phyloP scores from a whole-genome alignment of 2,113 vertebrate genomes.

The Hymenochirus boettgeri region DNA sequence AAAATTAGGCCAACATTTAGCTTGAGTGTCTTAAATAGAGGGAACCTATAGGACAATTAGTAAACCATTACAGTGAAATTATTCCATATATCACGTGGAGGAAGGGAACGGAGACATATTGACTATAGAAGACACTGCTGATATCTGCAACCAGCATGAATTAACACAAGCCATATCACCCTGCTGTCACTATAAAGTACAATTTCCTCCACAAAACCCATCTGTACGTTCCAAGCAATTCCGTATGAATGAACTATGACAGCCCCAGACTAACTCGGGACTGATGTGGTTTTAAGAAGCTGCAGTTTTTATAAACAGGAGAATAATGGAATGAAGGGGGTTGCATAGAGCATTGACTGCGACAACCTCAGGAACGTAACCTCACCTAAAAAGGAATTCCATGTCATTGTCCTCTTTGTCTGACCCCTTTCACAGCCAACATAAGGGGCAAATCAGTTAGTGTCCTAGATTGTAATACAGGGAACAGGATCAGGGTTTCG shows the following conservation, averaged over 20 bases:
- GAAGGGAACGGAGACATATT: too few relatives aligned
- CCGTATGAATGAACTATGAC: neutral
- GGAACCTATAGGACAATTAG: too few relatives aligned
- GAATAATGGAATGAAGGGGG: neutral
- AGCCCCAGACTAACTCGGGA: neutral
- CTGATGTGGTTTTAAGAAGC: neutral
- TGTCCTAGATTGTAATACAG: conserved; percentile 12
- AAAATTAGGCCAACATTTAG: too few relatives aligned
- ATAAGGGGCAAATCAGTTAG: conserved; percentile 22
- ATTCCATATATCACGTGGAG: too few relatives aligned
- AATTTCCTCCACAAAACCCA: neutral
- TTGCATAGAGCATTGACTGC: conserved; percentile 8
- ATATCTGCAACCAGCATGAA: too few relatives aligned
- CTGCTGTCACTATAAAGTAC: too few relatives aligned
- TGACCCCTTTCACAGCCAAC: conserved; percentile 12
- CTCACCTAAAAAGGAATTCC: conserved; percentile 14
- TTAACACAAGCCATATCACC: too few relatives aligned
- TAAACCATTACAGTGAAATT: too few relatives aligned
- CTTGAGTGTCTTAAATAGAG: too few relatives aligned
- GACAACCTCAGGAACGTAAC: conserved; percentile 10
- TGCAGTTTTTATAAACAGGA: conserved; percentile 20
- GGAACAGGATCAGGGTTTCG: neutral
- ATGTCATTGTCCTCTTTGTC: conserved; percentile 24
- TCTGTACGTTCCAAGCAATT: neutral
- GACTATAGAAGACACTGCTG: too few relatives aligned